These are phyloP conservation scores for Synanthedon vespiformis DNA, from an alignment of 2,888 invertebrate species.

Conservation along the genomic window DNA sequence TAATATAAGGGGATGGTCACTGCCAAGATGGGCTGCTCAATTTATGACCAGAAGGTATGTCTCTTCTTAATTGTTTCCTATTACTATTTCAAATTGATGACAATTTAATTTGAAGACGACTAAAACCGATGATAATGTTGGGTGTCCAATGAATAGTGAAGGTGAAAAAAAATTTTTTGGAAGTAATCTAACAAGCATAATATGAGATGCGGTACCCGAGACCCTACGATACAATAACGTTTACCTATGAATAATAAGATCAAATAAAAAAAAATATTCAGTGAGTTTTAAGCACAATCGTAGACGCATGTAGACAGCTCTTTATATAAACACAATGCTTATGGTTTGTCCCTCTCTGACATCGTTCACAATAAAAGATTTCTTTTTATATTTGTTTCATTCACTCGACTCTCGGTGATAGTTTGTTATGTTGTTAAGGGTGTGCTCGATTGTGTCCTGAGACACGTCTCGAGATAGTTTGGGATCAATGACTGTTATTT, in stretches of 20 bases:
- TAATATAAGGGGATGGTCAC: too few species aligned
- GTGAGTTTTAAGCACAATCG: constrained; percentile 50
- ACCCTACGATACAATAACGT: constrained; percentile 42
- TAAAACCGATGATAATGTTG: too few species aligned
- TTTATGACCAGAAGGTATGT: too few species aligned
- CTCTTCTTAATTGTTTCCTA: too few species aligned
- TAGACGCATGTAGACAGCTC: constrained; percentile 56
- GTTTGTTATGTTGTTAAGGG: constrained; percentile 33
- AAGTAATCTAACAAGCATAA: too few species aligned
- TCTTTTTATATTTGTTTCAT: constrained; percentile 28
- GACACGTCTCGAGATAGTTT: not conserved
- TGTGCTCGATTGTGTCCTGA: constrained; percentile 9
- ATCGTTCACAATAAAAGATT: constrained; percentile 19
- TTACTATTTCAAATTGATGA: too few species aligned
- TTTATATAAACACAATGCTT: constrained; percentile 60
- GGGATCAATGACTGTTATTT: not conserved
- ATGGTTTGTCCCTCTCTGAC: constrained; percentile 28
- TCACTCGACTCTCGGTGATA: constrained; percentile 34
- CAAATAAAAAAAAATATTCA: constrained; percentile 40
- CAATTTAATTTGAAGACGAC: too few species aligned
- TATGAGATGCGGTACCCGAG: constrained; percentile 9
- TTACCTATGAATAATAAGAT: constrained; percentile 63
- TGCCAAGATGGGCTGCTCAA: too few species aligned
- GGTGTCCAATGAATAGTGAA: too few species aligned
- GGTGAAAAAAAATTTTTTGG: too few species aligned